These are phyloP conservation scores for Euplexia lucipara DNA, from an alignment of 2,888 invertebrate genomes.

Conservation along the genomic window DNA sequence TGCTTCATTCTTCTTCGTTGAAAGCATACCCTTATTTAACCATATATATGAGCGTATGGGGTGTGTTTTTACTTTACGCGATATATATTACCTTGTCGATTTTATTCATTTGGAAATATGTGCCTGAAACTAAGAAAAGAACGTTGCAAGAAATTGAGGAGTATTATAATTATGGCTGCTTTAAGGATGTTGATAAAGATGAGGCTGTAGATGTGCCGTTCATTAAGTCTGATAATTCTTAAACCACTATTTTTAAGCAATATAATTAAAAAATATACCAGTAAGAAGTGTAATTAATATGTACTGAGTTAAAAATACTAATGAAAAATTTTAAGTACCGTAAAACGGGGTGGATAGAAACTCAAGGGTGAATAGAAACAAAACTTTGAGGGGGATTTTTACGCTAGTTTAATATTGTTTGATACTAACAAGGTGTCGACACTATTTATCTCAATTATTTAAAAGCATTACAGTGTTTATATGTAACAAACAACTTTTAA, in stretches of 20 bases:
- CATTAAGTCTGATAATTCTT: conserved; percentile 24
- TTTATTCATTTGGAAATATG: conserved; percentile 53
- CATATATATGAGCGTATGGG: conserved; percentile 45
- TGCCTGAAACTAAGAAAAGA: conserved; percentile 58
- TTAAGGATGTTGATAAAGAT: conserved; percentile 14
- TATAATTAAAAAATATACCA: neutral
- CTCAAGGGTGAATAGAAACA: too few relatives aligned
- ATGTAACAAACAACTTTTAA: too few relatives aligned
- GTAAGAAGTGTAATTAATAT: too few relatives aligned
- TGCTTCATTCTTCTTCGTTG: conserved; percentile 50
- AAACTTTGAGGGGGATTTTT: too few relatives aligned
- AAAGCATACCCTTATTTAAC: conserved; percentile 59
- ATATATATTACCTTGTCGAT: conserved; percentile 22
- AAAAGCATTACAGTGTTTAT: too few relatives aligned
- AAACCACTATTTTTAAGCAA: neutral
- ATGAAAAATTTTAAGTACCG: too few relatives aligned
- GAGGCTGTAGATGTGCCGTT: conserved; percentile 33
- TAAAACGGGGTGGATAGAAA: too few relatives aligned
- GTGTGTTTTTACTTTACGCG: conserved; percentile 45
- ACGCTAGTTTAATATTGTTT: too few relatives aligned
- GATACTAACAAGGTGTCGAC: too few relatives aligned
- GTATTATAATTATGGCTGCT: conserved; percentile 48
- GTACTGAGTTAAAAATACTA: too few relatives aligned
- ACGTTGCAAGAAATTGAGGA: conserved; percentile 60
- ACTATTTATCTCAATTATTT: too few relatives aligned